These are phyloP conservation scores for Esperia sulphurella DNA, from an alignment of 2,888 invertebrate genomes.

Conservation along the genomic window DNA sequence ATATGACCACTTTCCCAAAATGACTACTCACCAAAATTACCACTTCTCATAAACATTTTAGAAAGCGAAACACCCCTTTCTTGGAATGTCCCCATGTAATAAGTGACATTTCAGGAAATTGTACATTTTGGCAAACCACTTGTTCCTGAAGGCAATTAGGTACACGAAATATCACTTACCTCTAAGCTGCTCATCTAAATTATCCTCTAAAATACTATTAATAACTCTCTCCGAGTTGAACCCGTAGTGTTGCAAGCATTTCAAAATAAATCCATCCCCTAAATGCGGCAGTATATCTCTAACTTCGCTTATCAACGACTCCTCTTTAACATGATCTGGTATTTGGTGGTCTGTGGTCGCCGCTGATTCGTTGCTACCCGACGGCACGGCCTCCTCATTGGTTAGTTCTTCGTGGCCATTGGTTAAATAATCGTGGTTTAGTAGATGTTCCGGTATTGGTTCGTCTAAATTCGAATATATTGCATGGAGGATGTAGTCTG, in stretches of 20 bases:
- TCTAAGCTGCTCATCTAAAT: slow-evolving; percentile 56
- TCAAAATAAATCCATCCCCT: slow-evolving; percentile 86
- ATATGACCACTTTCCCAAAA: too few species aligned
- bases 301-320: slow-evolving; percentile 81
- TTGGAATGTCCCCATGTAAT: too few species aligned
- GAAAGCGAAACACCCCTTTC: too few species aligned
- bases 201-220: slow-evolving; percentile 89
- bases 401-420: slow-evolving; percentile 44
- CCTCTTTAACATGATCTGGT: slow-evolving; percentile 61
- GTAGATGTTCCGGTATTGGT: slow-evolving; percentile 35
- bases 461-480: slow-evolving; percentile 70
- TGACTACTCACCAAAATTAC: too few species aligned
- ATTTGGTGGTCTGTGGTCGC: slow-evolving; percentile 54
- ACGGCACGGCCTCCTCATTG: slow-evolving; percentile 21
- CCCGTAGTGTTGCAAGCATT: slow-evolving; percentile 87
- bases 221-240: slow-evolving; percentile 88
- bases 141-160: too few species aligned
- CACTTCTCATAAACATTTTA: too few species aligned
- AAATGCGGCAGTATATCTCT: slow-evolving; percentile 89
- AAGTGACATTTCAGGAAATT: too few species aligned
- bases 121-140: too few species aligned
- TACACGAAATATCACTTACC: slow-evolving; percentile 31
- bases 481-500: slow-evolving; percentile 75
- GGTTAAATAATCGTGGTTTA: slow-evolving; percentile 19
- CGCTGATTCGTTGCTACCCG: slow-evolving; percentile 9